Conservation (phyloP, 2,113 vertebrate species). For the Melierax canorus region DNA sequence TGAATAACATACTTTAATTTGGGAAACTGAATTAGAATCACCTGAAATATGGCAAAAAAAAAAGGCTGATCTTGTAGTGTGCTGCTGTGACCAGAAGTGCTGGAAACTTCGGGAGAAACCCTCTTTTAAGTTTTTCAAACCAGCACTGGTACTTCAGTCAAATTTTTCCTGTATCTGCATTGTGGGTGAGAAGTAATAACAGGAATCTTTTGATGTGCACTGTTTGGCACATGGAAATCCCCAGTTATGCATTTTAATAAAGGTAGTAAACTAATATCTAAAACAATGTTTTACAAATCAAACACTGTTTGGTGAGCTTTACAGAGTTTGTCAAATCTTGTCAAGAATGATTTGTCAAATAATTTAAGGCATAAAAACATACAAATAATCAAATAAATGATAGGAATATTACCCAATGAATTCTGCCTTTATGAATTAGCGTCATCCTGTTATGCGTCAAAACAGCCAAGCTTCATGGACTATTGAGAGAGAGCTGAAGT, state of each 20-base stretch:
- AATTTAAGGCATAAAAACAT: not conserved
- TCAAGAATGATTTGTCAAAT: conserved; percentile 17
- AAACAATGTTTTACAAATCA: not conserved
- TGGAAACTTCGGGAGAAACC: not conserved
- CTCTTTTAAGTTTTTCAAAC: not conserved
- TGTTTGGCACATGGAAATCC: not conserved
- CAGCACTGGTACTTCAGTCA: not conserved
- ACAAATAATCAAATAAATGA: conserved; percentile 41
- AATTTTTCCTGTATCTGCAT: not conserved
- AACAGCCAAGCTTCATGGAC: not conserved
- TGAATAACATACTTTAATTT: not conserved
- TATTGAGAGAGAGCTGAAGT: not conserved
- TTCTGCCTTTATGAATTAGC: conserved; percentile 7
- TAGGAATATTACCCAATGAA: conserved; percentile 7
- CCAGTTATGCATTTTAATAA: not conserved
- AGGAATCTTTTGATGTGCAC: not conserved
- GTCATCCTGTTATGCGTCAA: not conserved
- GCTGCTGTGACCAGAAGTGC: not conserved
- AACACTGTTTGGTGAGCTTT: not conserved
- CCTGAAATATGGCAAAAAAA: not conserved
- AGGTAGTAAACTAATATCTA: not conserved
- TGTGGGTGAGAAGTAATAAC: not conserved
- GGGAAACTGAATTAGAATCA: not conserved
- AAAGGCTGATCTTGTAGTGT: not conserved
- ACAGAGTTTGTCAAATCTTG: conserved; percentile 8